Evolutionary conservation across 2,888 invertebrate species (phyloP), one percentile per base, ranked within the genome.

Genomic region (Prosopocoilus inquinatus): DNA sequence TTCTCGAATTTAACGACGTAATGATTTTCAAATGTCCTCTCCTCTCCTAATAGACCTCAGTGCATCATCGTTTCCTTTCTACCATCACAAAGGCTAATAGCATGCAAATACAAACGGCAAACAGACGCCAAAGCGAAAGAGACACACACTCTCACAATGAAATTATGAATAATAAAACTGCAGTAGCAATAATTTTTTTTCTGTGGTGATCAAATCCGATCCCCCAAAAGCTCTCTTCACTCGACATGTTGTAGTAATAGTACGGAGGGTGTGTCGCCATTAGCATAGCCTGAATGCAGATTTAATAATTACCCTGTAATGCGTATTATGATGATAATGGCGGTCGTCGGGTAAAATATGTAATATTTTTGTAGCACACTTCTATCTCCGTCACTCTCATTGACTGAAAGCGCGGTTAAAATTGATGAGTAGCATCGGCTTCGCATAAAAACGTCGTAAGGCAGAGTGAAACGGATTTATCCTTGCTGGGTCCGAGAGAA

Each of bases 291-390:
- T 65, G 66, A 69, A 70, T 70, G 64, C 67, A 66, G 69, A 72
- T 73, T 73, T 70, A 70, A 73, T 74, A 74, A 74, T 74, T 74
- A 74, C 71, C 71, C 70, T 69, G 71, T 74, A 74, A 74, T 73
- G 63, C 67, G 65, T 62, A 69, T 74, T 74, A 72, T 74, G 64
- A 74, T 73, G 73, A 67, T 72, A 73, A 73, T 74, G 57, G 59
- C 58, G 44, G 56, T 54, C 35, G 54, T 41, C 48, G 54, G 41
- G 54, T 47, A 43, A 53, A 48, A 53, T 53, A 48, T 53, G 53
- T 53, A 50, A 46, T 50, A 43, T 55, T 55, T 28, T 55, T 47
- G 20, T 43, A 47, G 55, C 50, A 55, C 55, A 47, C 55, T 55
- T 47, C 57, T 49, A 45, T 47, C 20, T 28, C 20, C 7, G 5